Percentiles rank a stretch among this genome's conserved stretches.
Evolutionary conservation across 2,797 vertebrate species (phyloP).

Genomic region (Channallabes apus): DNA sequence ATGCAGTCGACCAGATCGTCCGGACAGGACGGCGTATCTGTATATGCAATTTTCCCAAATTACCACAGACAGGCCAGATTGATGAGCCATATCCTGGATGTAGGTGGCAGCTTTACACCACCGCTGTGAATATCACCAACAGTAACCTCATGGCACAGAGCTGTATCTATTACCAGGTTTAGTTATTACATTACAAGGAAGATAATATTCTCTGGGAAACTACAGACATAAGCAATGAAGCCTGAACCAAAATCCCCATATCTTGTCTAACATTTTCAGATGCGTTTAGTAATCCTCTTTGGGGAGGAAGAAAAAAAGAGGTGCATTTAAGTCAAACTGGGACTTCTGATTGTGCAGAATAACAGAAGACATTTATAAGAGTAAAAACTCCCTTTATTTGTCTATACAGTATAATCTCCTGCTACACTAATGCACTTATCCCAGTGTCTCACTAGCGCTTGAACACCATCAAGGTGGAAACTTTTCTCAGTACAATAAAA

Average conservation of each 20-base stretch:
- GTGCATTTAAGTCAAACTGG: no score
- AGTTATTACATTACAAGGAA: not conserved
- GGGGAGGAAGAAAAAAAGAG: no score
- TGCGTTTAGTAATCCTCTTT: not conserved
- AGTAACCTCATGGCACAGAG: not conserved
- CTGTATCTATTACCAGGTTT: not conserved
- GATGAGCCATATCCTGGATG: slow-evolving; percentile 7
- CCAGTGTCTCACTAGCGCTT: no score
- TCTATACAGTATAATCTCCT: no score
- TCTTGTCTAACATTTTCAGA: not conserved
- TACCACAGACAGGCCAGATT: not conserved
- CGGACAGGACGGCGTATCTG: not conserved
- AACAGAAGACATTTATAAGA: no score
- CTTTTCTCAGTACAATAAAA: no score
- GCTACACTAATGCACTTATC: no score
- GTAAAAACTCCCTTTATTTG: no score
- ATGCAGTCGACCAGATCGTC: not conserved
- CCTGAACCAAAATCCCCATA: not conserved
- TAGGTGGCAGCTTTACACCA: not conserved
- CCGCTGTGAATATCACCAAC: not conserved
- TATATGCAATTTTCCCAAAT: not conserved
- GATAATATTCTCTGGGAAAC: not conserved
- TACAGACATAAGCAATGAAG: not conserved
- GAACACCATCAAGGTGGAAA: no score
- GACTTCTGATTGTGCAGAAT: no score